phyloP scores from a whole-genome alignment of 2,113 vertebrate species.

The Cynocephalus volans region DNA sequence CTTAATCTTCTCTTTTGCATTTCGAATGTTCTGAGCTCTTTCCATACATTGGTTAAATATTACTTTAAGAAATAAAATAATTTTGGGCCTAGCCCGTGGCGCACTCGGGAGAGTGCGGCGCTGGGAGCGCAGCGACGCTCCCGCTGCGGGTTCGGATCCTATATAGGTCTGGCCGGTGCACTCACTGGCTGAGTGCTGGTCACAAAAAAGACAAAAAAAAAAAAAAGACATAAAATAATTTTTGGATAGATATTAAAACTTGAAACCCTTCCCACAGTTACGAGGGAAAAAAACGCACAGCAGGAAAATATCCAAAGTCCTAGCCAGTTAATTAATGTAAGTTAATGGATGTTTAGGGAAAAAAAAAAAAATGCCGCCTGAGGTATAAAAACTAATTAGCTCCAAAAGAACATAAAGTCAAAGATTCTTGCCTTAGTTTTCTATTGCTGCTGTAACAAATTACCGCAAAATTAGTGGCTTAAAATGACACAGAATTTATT shows the following conservation, averaged over 20 bases:
- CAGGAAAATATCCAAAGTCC: background rate
- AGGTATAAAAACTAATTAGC: constrained; percentile 4
- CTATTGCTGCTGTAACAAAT: background rate
- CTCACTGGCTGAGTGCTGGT: too few species aligned
- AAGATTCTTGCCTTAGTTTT: background rate
- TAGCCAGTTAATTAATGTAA: background rate
- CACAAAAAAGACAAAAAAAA: too few species aligned
- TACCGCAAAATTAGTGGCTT: background rate
- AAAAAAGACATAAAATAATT: too few species aligned
- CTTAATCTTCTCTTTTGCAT: background rate
- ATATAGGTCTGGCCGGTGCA: too few species aligned
- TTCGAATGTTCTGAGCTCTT: background rate
- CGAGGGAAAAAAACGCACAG: background rate
- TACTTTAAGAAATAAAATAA: constrained; percentile 13
- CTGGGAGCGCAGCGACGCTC: too few species aligned
- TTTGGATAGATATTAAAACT: background rate
- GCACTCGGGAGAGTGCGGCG: too few species aligned
- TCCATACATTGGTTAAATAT: background rate
- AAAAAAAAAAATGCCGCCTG: background rate
- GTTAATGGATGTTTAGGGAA: background rate
- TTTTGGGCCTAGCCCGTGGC: too few species aligned
- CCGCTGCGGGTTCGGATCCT: too few species aligned
- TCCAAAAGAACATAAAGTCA: background rate
- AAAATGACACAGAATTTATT: background rate
- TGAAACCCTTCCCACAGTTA: background rate